Conservation (phyloP, 30 jellyfish, hydroid and myxozoan genomes). For the Rhopilema esculentum region DNA sequence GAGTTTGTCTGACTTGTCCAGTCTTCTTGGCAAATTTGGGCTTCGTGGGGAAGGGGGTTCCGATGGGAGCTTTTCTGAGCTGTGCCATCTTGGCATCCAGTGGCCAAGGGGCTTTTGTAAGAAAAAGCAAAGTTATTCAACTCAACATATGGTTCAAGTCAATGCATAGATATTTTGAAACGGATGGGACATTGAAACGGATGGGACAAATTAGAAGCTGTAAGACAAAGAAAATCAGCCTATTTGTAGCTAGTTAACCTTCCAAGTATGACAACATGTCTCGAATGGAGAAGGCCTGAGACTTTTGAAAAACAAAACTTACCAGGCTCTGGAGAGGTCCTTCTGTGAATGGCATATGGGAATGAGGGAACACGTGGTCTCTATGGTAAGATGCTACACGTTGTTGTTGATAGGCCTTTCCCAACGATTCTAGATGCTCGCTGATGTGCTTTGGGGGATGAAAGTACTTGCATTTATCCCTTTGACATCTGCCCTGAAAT, state of each 20-base stretch:
- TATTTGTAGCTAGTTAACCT: too few species aligned
- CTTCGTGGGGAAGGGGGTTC: slow-evolving; percentile 60
- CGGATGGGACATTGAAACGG: too few species aligned
- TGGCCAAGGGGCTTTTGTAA: slow-evolving; percentile 42
- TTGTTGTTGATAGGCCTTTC: slow-evolving; percentile 46
- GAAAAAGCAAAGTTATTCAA: not conserved
- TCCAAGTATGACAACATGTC: too few species aligned
- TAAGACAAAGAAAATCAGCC: too few species aligned
- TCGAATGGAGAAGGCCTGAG: too few species aligned
- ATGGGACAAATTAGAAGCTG: too few species aligned
- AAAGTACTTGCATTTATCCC: slow-evolving; percentile 75
- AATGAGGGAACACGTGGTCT: slow-evolving; percentile 32
- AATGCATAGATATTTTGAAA: too few species aligned
- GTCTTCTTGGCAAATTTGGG: slow-evolving; percentile 68
- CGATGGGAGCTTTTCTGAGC: slow-evolving; percentile 50
- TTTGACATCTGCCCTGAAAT: slow-evolving; percentile 74
- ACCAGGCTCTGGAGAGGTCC: slow-evolving; percentile 25
- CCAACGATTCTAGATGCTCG: slow-evolving; percentile 59
- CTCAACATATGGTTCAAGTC: too few species aligned
- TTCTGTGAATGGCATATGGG: slow-evolving; percentile 1
- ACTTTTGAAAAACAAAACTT: not conserved
- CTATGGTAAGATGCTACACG: slow-evolving; percentile 22
- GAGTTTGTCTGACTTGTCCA: slow-evolving; percentile 74
- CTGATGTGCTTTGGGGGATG: slow-evolving; percentile 80
- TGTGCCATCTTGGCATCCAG: slow-evolving; percentile 62